phyloP scores from a whole-genome alignment of 2,888 invertebrate species.

The Melipona beecheii region DNA sequence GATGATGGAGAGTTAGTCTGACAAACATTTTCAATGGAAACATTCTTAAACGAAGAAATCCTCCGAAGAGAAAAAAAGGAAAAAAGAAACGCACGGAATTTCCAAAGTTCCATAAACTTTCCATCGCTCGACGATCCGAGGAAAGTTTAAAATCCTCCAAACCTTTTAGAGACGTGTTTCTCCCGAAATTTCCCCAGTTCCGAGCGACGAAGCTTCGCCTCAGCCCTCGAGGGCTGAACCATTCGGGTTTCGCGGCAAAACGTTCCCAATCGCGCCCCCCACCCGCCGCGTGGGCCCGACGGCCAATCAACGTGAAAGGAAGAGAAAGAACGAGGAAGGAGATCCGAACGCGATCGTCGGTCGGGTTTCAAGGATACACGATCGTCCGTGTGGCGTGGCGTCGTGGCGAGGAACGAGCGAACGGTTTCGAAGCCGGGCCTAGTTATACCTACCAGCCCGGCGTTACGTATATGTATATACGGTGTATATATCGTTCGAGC shows the following conservation, averaged over 20 bases:
- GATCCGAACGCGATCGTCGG: slow-evolving; percentile 8
- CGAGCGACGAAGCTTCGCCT: neutral
- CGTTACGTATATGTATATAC: slow-evolving; percentile 71
- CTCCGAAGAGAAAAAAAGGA: too few species aligned
- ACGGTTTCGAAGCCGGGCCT: slow-evolving; percentile 77
- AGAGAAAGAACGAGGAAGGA: neutral
- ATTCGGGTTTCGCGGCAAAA: neutral
- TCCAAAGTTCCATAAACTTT: neutral
- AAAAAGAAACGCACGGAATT: too few species aligned
- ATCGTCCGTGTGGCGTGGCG: slow-evolving; percentile 72
- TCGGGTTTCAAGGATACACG: slow-evolving; percentile 58
- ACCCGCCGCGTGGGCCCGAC: neutral
- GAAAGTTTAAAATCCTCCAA: neutral
- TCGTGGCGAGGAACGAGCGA: slow-evolving; percentile 76
- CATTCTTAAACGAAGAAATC: neutral
- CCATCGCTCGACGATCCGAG: neutral
- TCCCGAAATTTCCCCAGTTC: neutral
- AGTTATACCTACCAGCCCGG: slow-evolving; percentile 79
- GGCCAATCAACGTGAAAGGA: neutral
- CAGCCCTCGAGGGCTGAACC: neutral
- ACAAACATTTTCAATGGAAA: neutral
- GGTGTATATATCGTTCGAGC: slow-evolving; percentile 66
- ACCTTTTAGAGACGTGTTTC: neutral
- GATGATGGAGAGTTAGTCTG: neutral
- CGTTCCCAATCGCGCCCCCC: neutral